Percentiles rank a stretch among this genome's conserved stretches.
Conservation (phyloP, 2,797 vertebrate species). For the Buphagus erythrorhynchus region DNA sequence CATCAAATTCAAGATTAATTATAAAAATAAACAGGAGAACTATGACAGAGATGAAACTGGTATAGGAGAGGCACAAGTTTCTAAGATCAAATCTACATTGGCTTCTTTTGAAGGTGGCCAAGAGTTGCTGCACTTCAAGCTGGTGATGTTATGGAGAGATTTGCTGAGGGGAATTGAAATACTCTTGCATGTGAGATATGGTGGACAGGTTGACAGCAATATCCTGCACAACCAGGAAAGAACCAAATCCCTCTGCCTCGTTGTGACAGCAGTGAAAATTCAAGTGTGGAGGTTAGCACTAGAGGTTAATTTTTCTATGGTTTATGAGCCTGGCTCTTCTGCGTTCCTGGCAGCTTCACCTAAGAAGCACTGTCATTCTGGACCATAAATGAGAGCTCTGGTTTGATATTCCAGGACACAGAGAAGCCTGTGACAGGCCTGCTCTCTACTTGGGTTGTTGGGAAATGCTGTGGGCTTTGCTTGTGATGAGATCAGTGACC, state of each 20-base stretch:
- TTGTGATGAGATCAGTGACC: background rate
- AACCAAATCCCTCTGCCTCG: background rate
- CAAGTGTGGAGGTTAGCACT: background rate
- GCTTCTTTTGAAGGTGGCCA: background rate
- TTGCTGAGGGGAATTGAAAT: background rate
- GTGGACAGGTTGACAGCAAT: background rate
- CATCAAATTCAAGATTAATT: background rate
- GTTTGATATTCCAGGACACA: background rate
- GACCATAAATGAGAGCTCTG: background rate
- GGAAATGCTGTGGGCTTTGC: background rate
- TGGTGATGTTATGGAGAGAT: background rate
- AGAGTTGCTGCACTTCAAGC: background rate
- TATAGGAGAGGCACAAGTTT: background rate
- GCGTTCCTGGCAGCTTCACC: background rate
- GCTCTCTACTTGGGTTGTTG: background rate
- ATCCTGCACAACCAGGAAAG: background rate
- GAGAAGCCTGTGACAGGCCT: background rate
- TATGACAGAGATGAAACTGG: background rate
- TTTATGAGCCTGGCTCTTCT: background rate
- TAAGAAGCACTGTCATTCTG: background rate
- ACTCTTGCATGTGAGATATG: background rate
- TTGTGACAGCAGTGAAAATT: background rate
- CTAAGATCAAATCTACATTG: background rate
- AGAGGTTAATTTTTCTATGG: background rate
- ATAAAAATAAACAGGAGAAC: background rate